phyloP scores from a whole-genome alignment of 2,888 invertebrate genomes.

The Siphlonurus alternatus region DNA sequence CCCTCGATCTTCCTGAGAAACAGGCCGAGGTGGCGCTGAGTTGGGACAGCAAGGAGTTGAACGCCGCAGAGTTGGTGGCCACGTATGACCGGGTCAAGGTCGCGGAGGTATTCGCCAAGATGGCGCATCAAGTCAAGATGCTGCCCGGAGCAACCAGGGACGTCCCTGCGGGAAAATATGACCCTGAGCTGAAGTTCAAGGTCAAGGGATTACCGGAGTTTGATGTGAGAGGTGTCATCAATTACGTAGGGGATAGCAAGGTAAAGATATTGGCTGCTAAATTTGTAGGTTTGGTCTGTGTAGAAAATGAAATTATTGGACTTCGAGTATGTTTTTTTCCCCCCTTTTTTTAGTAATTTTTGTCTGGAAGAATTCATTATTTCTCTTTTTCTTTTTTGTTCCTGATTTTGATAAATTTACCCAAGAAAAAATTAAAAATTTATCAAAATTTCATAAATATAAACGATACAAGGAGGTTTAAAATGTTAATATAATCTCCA shows the following conservation, averaged over 20 bases:
- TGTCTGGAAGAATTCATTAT: no score
- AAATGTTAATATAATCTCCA: no score
- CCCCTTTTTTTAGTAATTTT: no score
- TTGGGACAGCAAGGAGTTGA: background rate
- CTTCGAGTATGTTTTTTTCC: no score
- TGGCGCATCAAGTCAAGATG: background rate
- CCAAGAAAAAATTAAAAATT: no score
- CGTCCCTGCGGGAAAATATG: background rate
- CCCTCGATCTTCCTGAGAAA: background rate
- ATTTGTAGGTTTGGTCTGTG: background rate
- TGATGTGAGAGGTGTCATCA: background rate
- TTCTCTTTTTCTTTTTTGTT: no score
- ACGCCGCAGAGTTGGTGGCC: background rate
- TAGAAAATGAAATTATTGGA: no score
- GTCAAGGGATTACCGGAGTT: background rate
- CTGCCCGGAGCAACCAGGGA: background rate
- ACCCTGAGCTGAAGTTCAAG: background rate
- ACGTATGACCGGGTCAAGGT: background rate
- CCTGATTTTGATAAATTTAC: no score
- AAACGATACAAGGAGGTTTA: no score
- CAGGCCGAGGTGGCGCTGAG: background rate
- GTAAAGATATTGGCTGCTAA: background rate
- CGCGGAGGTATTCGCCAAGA: background rate
- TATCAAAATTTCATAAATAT: no score
- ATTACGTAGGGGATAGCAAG: background rate